phyloP scores from a whole-genome alignment of 92 coral and sea anemone species.

The Porites rus region DNA sequence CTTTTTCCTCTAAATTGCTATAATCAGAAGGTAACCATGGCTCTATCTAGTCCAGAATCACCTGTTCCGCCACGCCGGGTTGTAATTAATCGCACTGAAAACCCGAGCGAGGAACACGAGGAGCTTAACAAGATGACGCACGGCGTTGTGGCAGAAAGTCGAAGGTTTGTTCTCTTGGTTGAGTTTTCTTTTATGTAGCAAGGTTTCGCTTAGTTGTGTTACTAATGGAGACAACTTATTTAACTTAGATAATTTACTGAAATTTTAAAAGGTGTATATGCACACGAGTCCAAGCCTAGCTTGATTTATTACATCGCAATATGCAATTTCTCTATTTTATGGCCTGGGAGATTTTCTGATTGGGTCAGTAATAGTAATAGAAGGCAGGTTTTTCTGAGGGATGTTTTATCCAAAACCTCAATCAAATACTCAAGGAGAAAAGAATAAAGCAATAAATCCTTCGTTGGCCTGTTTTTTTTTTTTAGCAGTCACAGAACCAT shows the following conservation, averaged over 20 bases:
- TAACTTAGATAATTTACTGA: neutral
- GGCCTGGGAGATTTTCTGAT: too few relatives aligned
- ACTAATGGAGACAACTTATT: neutral
- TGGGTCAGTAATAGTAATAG: too few relatives aligned
- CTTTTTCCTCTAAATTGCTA: neutral
- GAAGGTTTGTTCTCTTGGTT: slow-evolving; percentile 47
- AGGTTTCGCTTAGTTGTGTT: neutral
- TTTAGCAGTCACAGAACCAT: too few relatives aligned
- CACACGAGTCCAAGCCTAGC: too few relatives aligned
- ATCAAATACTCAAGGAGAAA: too few relatives aligned
- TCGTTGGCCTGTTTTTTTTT: too few relatives aligned
- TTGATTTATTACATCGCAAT: too few relatives aligned
- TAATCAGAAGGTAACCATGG: slow-evolving; percentile 13
- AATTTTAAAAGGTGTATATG: neutral
- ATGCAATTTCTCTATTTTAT: too few relatives aligned
- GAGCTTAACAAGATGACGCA: slow-evolving; percentile 99
- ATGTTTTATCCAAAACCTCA: too few relatives aligned
- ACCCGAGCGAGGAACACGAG: slow-evolving; percentile 94
- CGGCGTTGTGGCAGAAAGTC: slow-evolving; percentile 82
- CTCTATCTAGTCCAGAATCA: slow-evolving; percentile 52
- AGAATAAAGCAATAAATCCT: too few relatives aligned
- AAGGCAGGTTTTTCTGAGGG: too few relatives aligned
- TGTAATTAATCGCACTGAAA: slow-evolving; percentile 78
- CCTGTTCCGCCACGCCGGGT: slow-evolving; percentile 65
- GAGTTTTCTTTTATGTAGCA: neutral